phyloP scores from a whole-genome alignment of 2,113 vertebrate genomes.

The Catharus fuscescens region DNA sequence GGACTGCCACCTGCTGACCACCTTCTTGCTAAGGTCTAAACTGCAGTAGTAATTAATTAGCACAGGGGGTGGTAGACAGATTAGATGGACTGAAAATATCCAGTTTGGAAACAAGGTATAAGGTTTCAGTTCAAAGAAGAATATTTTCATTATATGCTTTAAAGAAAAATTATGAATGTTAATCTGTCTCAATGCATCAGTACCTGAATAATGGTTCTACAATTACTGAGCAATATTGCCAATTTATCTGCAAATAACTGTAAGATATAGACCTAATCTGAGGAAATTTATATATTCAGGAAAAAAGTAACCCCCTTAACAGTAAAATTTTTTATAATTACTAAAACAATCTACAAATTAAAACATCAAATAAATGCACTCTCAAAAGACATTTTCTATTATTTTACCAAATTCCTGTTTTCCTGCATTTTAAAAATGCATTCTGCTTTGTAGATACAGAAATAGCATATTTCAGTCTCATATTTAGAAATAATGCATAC shows the following conservation, averaged over 20 bases:
- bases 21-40: background rate
- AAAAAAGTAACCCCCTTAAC: too few species aligned
- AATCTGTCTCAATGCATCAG: background rate
- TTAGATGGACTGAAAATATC: background rate
- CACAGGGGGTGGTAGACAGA: background rate
- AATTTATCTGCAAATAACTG: background rate
- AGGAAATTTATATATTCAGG: background rate
- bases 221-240: background rate
- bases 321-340: background rate
- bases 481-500: constrained; percentile 5
- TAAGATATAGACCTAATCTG: background rate
- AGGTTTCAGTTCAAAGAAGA: background rate
- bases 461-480: background rate
- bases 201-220: background rate
- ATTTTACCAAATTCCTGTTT: background rate
- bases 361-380: background rate
- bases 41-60: background rate
- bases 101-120: background rate
- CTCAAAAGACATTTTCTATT: background rate
- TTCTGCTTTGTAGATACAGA: background rate
- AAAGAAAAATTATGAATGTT: background rate
- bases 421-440: background rate
- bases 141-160: background rate
- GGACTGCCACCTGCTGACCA: background rate
- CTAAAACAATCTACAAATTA: background rate